Base-by-base conservation (phyloP, 2,797 vertebrate species). In the Acomys russatus region DNA sequence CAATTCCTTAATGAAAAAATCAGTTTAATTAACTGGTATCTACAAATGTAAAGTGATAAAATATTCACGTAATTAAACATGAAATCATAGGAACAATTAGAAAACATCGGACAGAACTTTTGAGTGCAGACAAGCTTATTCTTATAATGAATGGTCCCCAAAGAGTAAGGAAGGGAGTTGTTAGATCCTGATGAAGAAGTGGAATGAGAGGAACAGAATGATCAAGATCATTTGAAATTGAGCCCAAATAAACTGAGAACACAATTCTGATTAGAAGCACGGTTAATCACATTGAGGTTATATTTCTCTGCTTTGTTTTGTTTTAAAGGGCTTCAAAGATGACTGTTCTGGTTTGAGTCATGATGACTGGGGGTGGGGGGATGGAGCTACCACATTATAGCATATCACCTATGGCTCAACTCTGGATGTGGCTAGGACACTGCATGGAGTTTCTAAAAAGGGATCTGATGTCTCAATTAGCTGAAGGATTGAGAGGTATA, bases 31-130 rank as follows among this genome's bases (percentile, higher is more conserved):
- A 49, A 44, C 3, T 66, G 23, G 3, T 74, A 20, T 94, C 63
- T 54, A 88, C 18, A 86, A 90, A 90, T 86, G 85, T 63, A 23
- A 79, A 92, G 38, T 54, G n/a, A 94, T 30, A 18, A 76, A 93
- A 76, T 54, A 49, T 51, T 82, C 66, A 95, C 80, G 63, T 44
- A 78, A n/a, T 3, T 88, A 82, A 88, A 35, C 74, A 51, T 64
- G 6, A 95, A 91, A 78, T 33, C 2, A 51, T 88, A 30, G 59
- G 11, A 12, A 95, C 68, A 91, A 64, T 79, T 23, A 92, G 28
- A 82, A 28, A 44, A 17, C 35, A 28, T 64, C 7, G 76, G 49
- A 11, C 14, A 35, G 1, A 66, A 38, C 4, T 10, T 90, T 44
- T 93, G 56, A n/a, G 12, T 51, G 59, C 30, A 77, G 11, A 25